A percentile compares a stretch with the other conserved stretches of the same genome.
These are phyloP conservation scores for Caenorhabditis becei DNA, from an alignment of 2,888 invertebrate genomes.

Conservation along the genomic window DNA sequence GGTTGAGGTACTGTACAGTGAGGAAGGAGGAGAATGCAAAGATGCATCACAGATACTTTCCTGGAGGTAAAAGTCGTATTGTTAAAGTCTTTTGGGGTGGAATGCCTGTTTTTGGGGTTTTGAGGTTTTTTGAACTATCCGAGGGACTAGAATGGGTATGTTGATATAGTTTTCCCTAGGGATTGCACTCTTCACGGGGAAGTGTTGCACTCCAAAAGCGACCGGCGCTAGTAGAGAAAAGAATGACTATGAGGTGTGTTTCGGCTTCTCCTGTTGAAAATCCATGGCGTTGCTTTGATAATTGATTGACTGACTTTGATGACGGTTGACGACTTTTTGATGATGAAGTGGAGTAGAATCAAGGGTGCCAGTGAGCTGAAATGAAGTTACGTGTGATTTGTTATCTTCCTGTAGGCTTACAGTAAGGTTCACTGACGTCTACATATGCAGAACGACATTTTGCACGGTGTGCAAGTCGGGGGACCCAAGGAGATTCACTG, in stretches of 20 bases:
- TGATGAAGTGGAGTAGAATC: conserved; percentile 30
- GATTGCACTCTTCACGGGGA: conserved; percentile 21
- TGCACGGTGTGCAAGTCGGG: conserved; percentile 39
- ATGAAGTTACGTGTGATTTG: background rate
- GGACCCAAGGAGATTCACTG: conserved; percentile 51
- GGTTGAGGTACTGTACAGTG: background rate
- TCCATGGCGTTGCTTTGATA: conserved; percentile 12
- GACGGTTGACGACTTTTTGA: conserved; percentile 25
- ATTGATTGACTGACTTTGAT: conserved; percentile 27
- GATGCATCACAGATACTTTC: conserved; percentile 19
- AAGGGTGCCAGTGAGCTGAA: background rate
- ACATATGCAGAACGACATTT: conserved; percentile 32
- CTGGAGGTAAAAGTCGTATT: conserved; percentile 1
- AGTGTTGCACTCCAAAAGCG: conserved; percentile 17
- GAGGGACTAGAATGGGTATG: conserved; percentile 23
- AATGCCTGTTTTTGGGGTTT: background rate
- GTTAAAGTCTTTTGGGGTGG: background rate
- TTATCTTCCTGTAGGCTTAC: background rate
- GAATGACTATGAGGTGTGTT: background rate
- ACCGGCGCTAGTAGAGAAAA: conserved; percentile 26
- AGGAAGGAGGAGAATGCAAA: background rate
- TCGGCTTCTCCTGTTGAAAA: conserved; percentile 7
- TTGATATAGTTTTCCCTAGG: conserved; percentile 10
- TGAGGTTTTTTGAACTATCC: conserved; percentile 28
- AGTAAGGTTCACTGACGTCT: background rate